phyloP scores from a whole-genome alignment of 2,113 vertebrate genomes.

The Dolichallabes microphthalmus region DNA sequence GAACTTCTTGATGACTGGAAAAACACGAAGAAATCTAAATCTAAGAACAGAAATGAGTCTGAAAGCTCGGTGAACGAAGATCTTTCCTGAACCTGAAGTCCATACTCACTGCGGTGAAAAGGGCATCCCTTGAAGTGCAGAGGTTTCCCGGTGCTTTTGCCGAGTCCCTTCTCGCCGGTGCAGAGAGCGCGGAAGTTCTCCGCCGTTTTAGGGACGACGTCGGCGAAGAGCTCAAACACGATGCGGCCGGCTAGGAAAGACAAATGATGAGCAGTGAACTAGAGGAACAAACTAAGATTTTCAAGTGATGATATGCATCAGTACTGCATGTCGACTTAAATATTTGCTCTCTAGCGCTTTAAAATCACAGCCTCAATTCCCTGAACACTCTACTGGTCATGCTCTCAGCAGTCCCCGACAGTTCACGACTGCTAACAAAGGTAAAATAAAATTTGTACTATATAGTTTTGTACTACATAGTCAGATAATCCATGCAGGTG shows the following conservation, averaged over 20 bases:
- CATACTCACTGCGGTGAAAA: constrained; percentile 88
- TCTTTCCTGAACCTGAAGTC: background rate
- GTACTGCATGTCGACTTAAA: background rate
- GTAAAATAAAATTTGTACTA: too few species aligned
- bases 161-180: constrained; percentile 91
- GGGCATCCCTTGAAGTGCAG: constrained; percentile 96
- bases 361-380: background rate
- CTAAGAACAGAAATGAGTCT: background rate
- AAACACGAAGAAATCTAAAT: background rate
- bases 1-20: constrained; percentile 92
- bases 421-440: too few species aligned
- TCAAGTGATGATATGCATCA: background rate
- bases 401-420: too few species aligned
- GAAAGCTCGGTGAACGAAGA: background rate
- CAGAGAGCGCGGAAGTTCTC: constrained; percentile 94
- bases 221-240: constrained; percentile 90
- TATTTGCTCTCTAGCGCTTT: background rate
- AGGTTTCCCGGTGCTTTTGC: constrained; percentile 85
- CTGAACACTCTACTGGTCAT: too few species aligned
- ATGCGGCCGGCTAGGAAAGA: constrained; percentile 81
- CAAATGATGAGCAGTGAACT: background rate
- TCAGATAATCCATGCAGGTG: too few species aligned
- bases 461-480: too few species aligned
- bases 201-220: constrained; percentile 90
- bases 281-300: background rate